Conservation (phyloP, 2,797 vertebrate species). For the Hozukius guyotensis region DNA sequence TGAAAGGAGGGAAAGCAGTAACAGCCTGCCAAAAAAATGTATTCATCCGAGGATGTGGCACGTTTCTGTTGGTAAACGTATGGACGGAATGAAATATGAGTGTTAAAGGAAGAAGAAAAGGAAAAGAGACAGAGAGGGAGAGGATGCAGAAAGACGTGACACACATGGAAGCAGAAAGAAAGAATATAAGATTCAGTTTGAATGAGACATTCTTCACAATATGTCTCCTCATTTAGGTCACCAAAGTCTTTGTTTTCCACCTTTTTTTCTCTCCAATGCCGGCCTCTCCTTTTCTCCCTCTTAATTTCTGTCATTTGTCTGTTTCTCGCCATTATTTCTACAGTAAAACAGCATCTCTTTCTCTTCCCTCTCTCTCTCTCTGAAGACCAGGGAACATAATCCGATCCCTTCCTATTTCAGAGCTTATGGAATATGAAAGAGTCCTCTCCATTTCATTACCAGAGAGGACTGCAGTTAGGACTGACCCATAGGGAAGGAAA, state of each 20-base stretch:
- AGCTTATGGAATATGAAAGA: slow-evolving; percentile 52
- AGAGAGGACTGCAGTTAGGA: slow-evolving; percentile 7
- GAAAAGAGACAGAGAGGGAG: not conserved
- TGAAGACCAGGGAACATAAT: slow-evolving; percentile 36
- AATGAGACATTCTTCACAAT: slow-evolving; percentile 30
- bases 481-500: not conserved
- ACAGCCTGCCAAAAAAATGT: slow-evolving; percentile 32
- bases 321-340: slow-evolving; percentile 4
- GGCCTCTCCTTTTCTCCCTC: not conserved
- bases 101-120: not conserved
- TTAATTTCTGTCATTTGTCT: slow-evolving; percentile 25
- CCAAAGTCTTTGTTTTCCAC: slow-evolving; percentile 3
- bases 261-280: not conserved
- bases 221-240: slow-evolving; percentile 39
- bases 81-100: not conserved
- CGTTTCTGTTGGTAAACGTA: slow-evolving; percentile 11
- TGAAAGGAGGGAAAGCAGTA: slow-evolving; percentile 3
- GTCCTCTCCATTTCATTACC: slow-evolving; percentile 30
- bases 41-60: not conserved
- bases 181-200: slow-evolving; percentile 16
- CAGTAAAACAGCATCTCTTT: not conserved
- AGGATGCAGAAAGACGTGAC: not conserved
- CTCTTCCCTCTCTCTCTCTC: not conserved
- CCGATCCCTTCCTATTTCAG: slow-evolving; percentile 37
- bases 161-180: not conserved